phyloP scores from a whole-genome alignment of 2,113 vertebrate species.

The Corythoichthys intestinalis region DNA sequence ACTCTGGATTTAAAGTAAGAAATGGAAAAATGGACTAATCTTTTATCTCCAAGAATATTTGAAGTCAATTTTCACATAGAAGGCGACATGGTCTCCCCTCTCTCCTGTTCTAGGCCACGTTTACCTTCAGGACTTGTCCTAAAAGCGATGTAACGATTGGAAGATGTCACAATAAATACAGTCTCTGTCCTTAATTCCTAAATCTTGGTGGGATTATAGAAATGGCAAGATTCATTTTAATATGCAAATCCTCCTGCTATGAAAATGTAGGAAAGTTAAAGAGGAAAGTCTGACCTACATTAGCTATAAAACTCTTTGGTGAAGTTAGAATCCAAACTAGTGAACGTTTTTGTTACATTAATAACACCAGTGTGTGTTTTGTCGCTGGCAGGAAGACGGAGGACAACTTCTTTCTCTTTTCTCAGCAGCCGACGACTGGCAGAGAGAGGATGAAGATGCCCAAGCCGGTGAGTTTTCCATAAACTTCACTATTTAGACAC shows the following conservation, averaged over 20 bases:
- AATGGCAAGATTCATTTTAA: slow-evolving; percentile 12
- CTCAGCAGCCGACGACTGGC: slow-evolving; percentile 33
- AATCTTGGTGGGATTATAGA: slow-evolving; percentile 31
- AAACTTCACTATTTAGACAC: neutral
- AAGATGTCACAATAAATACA: slow-evolving; percentile 34
- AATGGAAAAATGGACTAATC: neutral
- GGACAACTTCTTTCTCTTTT: slow-evolving; percentile 52
- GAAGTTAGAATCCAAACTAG: neutral
- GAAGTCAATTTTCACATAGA: neutral
- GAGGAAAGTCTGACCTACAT: slow-evolving; percentile 13
- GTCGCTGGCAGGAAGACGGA: slow-evolving; percentile 40
- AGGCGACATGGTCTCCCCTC: neutral
- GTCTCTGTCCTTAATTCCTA: neutral
- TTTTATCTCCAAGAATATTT: neutral
- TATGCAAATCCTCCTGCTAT: slow-evolving; percentile 11
- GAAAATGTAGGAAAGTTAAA: slow-evolving; percentile 3
- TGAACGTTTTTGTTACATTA: neutral
- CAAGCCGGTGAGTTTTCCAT: slow-evolving; percentile 53
- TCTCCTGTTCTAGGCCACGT: neutral
- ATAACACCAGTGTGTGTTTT: neutral
- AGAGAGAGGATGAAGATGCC: slow-evolving; percentile 60
- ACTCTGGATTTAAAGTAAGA: neutral
- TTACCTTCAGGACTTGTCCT: slow-evolving; percentile 17
- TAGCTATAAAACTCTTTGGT: neutral
- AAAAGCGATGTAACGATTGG: slow-evolving; percentile 3